Evolutionary conservation across 2,888 invertebrate species (phyloP), one percentile per base, ranked within the genome.

Genomic region (Cybosia mesomella): DNA sequence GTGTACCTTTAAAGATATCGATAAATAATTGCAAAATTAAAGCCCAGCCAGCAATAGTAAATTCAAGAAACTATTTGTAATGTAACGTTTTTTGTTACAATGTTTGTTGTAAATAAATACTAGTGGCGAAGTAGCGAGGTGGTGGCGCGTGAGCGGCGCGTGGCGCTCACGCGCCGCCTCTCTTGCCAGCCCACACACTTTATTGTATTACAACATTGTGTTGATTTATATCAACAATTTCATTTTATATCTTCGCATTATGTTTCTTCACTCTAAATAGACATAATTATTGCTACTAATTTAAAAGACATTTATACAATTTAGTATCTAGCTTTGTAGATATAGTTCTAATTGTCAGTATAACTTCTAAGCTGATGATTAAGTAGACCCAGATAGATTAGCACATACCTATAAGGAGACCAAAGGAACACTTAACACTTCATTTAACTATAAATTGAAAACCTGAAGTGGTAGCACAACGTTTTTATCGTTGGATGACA

Each of bases 401-500:
- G 22, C 18, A 4, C 1, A n/a, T 21, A 66, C 32, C 11, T 21
- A 10, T 9, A 53, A 58, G 54, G 59, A 66, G 7, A 15, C 13
- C 4, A 55, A 55, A 72, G 63, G 64, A 67, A 70, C 60, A 24
- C 39, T 71, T 60, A 67, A 70, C 68, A 74, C 74, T 79, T 82
- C 79, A 83, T 85, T 86, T 83, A 83, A 84, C 79, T 76, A 85
- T 83, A 86, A 79, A 85, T 80, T 82, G 83, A 80, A 85, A 85
- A 81, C 79, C 77, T 74, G 73, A 72, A 83, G 72, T 70, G 71
- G 73, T 68, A 68, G 64, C 74, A 79, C 70, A 72, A 85, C 81
- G 84, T 86, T 86, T 89, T 90, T 85, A 89, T 87, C 81, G 83
- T 75, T 80, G 83, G 84, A 80, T 90, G 90, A 89, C 89, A 91